phyloP scores from a whole-genome alignment of 64 coral and sea anemone species.

The Exaiptasia diaphana region DNA sequence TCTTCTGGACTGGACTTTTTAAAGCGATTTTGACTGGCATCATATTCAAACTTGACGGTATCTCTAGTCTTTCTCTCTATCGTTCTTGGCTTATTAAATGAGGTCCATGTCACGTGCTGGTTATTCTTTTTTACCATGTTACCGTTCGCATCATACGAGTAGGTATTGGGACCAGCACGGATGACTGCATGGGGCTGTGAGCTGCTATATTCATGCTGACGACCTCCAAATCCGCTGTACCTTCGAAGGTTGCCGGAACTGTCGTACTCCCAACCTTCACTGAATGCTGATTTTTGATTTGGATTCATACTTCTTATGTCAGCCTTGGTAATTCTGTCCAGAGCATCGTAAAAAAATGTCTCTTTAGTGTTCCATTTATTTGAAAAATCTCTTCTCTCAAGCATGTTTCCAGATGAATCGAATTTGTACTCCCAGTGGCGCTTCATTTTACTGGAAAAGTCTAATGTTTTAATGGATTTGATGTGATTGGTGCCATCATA shows the following conservation, averaged over 20 bases:
- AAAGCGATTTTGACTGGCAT: neutral
- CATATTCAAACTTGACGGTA: neutral
- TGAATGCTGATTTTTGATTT: neutral
- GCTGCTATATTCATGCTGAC: neutral
- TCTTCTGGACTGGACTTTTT: neutral
- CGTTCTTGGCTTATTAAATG: neutral
- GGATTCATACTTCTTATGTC: neutral
- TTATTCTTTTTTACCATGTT: neutral
- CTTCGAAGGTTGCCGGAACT: neutral
- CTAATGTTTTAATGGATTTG: conserved; percentile 1
- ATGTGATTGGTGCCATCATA: neutral
- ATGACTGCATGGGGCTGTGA: neutral
- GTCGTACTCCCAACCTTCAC: conserved; percentile 8
- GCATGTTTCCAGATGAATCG: neutral
- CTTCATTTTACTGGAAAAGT: neutral
- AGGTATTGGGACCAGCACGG: neutral
- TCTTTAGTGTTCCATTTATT: neutral
- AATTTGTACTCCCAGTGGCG: neutral
- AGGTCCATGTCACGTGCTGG: neutral
- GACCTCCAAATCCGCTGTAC: conserved; percentile 8
- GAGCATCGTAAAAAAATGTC: neutral
- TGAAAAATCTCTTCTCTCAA: neutral
- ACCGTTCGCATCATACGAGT: conserved; percentile 2
- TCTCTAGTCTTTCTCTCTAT: neutral
- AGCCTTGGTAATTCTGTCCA: neutral